Percentiles rank a stretch among this genome's conserved stretches.
These are phyloP conservation scores for Eristalis tenax DNA, from an alignment of 2,888 invertebrate genomes.

Conservation along the genomic window DNA sequence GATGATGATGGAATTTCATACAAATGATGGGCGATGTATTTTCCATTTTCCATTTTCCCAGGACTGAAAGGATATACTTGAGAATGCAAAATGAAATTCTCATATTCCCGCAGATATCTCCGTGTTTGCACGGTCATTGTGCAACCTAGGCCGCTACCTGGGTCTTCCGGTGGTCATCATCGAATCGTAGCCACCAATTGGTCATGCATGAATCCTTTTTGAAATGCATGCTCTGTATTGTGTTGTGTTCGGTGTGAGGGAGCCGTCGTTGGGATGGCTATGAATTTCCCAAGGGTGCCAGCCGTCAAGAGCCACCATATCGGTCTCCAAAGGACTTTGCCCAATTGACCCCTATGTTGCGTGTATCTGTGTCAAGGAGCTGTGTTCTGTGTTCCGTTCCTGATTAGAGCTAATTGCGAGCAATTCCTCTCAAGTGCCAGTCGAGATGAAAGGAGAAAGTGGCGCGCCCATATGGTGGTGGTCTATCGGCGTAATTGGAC, in stretches of 20 bases:
- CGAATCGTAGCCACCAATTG: slow-evolving; percentile 33
- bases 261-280: slow-evolving; percentile 12
- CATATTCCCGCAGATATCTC: slow-evolving; percentile 13
- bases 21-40: slow-evolving; percentile 45
- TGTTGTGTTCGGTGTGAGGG: slow-evolving; percentile 12
- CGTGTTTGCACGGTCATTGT: slow-evolving; percentile 25
- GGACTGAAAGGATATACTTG: slow-evolving; percentile 27
- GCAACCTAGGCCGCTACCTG: slow-evolving; percentile 34
- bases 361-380: slow-evolving; percentile 19
- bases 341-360: slow-evolving; percentile 51
- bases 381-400: slow-evolving; percentile 25
- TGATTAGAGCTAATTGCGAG: slow-evolving; percentile 44
- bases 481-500: neutral
- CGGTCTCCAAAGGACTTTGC: slow-evolving; percentile 35
- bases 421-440: slow-evolving; percentile 24
- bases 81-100: slow-evolving; percentile 49
- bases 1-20: slow-evolving; percentile 51
- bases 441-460: slow-evolving; percentile 36
- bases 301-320: slow-evolving; percentile 21
- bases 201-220: slow-evolving; percentile 65
- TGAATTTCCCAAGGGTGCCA: slow-evolving; percentile 43
- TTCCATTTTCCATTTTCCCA: slow-evolving; percentile 35
- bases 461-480: slow-evolving; percentile 33
- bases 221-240: neutral
- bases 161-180: slow-evolving; percentile 36